Conservation (phyloP, 1,140 invertebrate genomes). For the Pseudoatta argentina region DNA sequence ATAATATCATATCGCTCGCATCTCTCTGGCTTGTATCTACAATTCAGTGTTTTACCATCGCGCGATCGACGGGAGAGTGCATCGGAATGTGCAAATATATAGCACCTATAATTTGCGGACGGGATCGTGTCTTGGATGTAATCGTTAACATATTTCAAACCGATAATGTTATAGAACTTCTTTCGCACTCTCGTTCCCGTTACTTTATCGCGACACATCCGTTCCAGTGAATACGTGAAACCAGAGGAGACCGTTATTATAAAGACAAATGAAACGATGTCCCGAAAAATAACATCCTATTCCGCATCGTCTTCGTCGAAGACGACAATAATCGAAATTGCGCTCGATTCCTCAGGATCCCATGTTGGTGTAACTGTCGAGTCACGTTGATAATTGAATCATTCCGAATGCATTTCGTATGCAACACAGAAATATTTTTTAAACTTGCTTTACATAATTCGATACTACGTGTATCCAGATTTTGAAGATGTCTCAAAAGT, state of each 20-base stretch:
- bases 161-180: not conserved
- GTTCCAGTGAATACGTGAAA: not conserved
- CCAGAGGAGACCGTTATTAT: not conserved
- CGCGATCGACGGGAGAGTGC: slow-evolving; percentile 40
- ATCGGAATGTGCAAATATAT: slow-evolving; percentile 25
- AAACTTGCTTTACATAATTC: not conserved
- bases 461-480: too few relatives aligned
- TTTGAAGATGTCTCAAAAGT: too few relatives aligned
- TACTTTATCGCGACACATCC: not conserved
- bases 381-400: slow-evolving; percentile 19
- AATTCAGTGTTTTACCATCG: slow-evolving; percentile 46
- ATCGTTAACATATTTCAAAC: slow-evolving; percentile 21
- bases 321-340: not conserved
- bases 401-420: not conserved
- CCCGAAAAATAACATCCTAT: not conserved
- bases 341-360: slow-evolving; percentile 3
- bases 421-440: not conserved
- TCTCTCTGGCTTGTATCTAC: slow-evolving; percentile 42
- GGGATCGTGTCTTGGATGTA: not conserved
- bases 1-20: slow-evolving; percentile 27
- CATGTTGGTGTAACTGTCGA: not conserved
- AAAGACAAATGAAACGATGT: slow-evolving; percentile 8
- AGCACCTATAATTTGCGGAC: slow-evolving; percentile 5
- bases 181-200: not conserved
- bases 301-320: not conserved